These are phyloP conservation scores for Microplitis manilae DNA, from an alignment of 2,888 invertebrate species.

Conservation along the genomic window DNA sequence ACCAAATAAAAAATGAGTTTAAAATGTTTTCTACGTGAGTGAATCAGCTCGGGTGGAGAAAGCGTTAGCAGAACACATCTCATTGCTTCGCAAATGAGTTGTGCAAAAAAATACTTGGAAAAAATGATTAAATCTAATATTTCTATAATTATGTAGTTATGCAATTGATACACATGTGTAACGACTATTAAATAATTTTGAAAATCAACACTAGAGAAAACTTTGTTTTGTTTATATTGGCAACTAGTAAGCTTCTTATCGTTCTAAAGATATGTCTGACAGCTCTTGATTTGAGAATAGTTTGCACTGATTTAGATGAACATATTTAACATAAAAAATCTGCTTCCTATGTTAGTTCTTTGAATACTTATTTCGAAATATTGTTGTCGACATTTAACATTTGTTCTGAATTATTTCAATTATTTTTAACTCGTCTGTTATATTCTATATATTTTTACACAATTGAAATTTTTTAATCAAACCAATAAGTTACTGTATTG, in stretches of 20 bases:
- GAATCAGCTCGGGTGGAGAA: too few species aligned
- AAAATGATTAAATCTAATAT: too few species aligned
- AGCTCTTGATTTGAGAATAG: conserved; percentile 29
- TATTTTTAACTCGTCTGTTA: background rate
- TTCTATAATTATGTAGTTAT: background rate
- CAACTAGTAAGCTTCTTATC: conserved; percentile 6
- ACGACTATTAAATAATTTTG: background rate
- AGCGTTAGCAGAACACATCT: too few species aligned
- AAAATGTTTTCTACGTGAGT: too few species aligned
- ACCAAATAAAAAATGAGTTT: too few species aligned
- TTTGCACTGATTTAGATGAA: background rate
- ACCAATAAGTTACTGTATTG: too few species aligned
- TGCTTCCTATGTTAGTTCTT: background rate
- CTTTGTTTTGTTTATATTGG: conserved; percentile 29
- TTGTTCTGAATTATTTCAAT: background rate
- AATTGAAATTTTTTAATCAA: background rate
- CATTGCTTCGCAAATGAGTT: too few species aligned
- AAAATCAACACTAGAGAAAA: background rate
- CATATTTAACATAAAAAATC: background rate
- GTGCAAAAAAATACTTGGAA: too few species aligned
- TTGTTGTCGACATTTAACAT: background rate
- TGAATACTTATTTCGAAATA: background rate
- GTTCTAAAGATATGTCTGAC: conserved; percentile 30
- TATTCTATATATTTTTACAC: background rate
- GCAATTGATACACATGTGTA: conserved; percentile 2